Conservation (phyloP, 2,113 vertebrate species). For the Genyomyrus donnyi region DNA sequence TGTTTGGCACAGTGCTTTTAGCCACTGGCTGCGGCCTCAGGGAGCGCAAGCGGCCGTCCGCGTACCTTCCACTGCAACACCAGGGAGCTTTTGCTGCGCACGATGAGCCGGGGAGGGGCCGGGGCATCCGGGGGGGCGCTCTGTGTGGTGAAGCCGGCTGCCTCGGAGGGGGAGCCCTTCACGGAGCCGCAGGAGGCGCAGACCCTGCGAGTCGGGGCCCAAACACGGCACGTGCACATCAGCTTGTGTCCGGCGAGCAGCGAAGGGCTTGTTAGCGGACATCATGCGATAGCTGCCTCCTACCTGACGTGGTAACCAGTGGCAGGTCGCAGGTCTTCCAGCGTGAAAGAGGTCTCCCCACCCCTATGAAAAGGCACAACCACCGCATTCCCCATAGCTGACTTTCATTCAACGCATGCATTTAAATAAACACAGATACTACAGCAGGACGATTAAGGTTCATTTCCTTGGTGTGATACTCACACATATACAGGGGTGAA, state of each 20-base stretch:
- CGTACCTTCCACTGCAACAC: conserved; percentile 68
- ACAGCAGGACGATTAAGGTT: neutral
- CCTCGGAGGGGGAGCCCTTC: conserved; percentile 58
- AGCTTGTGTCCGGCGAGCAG: neutral
- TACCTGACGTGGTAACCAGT: conserved; percentile 67
- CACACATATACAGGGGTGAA: conserved; percentile 68
- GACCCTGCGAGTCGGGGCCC: conserved; percentile 49
- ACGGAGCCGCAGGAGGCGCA: conserved; percentile 55
- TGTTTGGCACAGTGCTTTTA: neutral
- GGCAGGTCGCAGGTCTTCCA: conserved; percentile 65
- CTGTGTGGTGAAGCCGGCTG: conserved; percentile 62
- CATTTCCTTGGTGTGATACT: conserved; percentile 34
- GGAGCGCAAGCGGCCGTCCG: neutral
- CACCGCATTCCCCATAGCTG: neutral
- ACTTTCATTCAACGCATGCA: neutral
- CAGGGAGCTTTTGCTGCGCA: conserved; percentile 64
- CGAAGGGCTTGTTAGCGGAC: neutral
- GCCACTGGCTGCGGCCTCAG: neutral
- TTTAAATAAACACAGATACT: neutral
- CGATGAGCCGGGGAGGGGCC: conserved; percentile 56
- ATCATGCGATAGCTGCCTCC: neutral
- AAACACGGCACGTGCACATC: neutral
- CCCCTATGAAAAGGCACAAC: conserved; percentile 48
- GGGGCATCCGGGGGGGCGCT: conserved; percentile 64
- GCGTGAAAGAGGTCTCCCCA: conserved; percentile 52